Evolutionary conservation across 2,888 invertebrate genomes (phyloP), one percentile per base, ranked within the genome.

Genomic region (Andrena trimmerana): DNA sequence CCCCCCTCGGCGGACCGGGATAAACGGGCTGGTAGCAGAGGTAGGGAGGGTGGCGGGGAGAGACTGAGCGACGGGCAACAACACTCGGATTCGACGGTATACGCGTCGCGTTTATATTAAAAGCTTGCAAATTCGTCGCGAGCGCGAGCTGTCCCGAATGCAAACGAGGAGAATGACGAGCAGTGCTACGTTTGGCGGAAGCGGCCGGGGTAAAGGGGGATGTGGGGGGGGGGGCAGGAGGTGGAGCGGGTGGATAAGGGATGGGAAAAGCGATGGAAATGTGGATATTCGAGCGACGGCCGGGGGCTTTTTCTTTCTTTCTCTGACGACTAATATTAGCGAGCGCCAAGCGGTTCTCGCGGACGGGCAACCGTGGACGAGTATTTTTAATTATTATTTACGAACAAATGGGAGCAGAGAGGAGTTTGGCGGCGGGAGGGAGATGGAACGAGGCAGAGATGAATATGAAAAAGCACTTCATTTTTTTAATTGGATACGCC

Each of bases 401-500:
- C 90, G 89, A 90, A 92, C 91, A 91, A 92, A 91, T 91, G 90
- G 86, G 78, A 78, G 74, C 73, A 57, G 72, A 62, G 78, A 57
- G 20, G 36, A 76, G 78, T 74, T 76, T 59, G 52, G 68, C 66
- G 76, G 79, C 13, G 68, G 24, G 54, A 77, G 80, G 73, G 78
- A 66, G 57, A 70, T 74, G 73, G 79, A 27, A 72, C 68, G 65
- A 48, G 72, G 71, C 68, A 79, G 70, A 77, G 80, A 89, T 90
- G 92, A 92, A 92, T 92, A 92, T 92, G 92, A 93, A 93, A 92
- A 92, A 92, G 91, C 91, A 91, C 91, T 91, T 91, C 90, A 90
- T 92, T 92, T 91, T 90, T 92, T 91, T 86, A 92, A 93, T 93
- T 92, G 92, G 87, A 92, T 90, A 89, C 90, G 88, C 81, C 83